phyloP scores from a whole-genome alignment of 2,888 invertebrate species.

The Myopa testacea region DNA sequence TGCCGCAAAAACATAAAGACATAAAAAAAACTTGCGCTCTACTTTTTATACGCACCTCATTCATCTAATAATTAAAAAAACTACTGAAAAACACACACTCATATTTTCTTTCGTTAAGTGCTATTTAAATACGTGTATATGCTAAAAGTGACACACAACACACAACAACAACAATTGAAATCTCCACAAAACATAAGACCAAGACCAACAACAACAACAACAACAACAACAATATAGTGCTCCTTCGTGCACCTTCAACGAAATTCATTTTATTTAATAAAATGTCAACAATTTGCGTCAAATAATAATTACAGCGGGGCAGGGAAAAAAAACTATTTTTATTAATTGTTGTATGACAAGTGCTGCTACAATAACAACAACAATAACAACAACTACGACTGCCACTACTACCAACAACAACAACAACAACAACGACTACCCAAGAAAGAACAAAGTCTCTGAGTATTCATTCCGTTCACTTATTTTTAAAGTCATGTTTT shows the following conservation, averaged over 20 bases:
- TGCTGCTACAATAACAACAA: background rate
- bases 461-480: background rate
- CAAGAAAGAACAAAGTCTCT: background rate
- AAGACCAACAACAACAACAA: background rate
- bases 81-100: too few species aligned
- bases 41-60: too few species aligned
- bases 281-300: slow-evolving; percentile 19
- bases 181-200: background rate
- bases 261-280: slow-evolving; percentile 12
- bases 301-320: background rate
- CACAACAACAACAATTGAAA: too few species aligned
- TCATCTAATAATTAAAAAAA: too few species aligned
- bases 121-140: too few species aligned
- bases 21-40: too few species aligned
- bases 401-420: background rate
- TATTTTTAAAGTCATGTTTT: too few species aligned
- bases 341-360: slow-evolving; percentile 18
- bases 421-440: background rate
- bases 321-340: slow-evolving; percentile 2
- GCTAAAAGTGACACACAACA: too few species aligned
- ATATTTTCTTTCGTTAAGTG: too few species aligned
- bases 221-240: too few species aligned
- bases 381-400: background rate
- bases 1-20: too few species aligned
- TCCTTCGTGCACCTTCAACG: background rate